phyloP scores from a whole-genome alignment of 2,888 invertebrate genomes.

The Craniophora ligustri region DNA sequence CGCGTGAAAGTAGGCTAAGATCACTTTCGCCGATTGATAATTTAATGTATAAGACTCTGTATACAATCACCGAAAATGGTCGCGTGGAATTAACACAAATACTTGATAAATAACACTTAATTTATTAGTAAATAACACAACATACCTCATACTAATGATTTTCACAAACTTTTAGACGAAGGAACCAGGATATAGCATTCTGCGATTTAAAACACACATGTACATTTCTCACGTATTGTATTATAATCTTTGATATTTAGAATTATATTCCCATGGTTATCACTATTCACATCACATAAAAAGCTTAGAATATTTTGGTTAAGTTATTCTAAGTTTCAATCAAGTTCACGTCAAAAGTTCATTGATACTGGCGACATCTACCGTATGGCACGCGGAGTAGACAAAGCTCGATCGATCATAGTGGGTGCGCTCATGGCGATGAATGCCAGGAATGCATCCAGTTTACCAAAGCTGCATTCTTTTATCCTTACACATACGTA shows the following conservation, averaged over 20 bases:
- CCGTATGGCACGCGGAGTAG: constrained; percentile 70
- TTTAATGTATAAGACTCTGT: constrained; percentile 4
- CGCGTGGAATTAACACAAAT: constrained; percentile 13
- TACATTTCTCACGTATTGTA: constrained; percentile 70
- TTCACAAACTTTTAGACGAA: constrained; percentile 51
- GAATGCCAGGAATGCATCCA: constrained; percentile 68
- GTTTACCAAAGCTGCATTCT: constrained; percentile 57
- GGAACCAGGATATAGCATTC: constrained; percentile 57
- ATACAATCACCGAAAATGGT: constrained; percentile 2
- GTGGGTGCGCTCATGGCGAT: constrained; percentile 68
- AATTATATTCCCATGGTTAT: constrained; percentile 73
- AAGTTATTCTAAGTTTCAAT: constrained; percentile 83
- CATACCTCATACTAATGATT: constrained; percentile 63
- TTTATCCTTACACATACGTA: constrained; percentile 42
- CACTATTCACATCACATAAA: constrained; percentile 79
- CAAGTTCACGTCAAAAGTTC: constrained; percentile 89
- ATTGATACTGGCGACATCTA: constrained; percentile 79
- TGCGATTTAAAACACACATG: constrained; percentile 63
- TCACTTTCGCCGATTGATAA: constrained; percentile 53
- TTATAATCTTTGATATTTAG: constrained; percentile 67
- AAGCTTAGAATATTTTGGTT: constrained; percentile 85
- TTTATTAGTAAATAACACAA: constrained; percentile 51
- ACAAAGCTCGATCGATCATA: constrained; percentile 80
- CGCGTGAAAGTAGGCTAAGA: constrained; percentile 62
- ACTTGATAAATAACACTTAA: constrained; percentile 22